Conservation (phyloP, 2,797 vertebrate species). For the Cossypha polioptera region DNA sequence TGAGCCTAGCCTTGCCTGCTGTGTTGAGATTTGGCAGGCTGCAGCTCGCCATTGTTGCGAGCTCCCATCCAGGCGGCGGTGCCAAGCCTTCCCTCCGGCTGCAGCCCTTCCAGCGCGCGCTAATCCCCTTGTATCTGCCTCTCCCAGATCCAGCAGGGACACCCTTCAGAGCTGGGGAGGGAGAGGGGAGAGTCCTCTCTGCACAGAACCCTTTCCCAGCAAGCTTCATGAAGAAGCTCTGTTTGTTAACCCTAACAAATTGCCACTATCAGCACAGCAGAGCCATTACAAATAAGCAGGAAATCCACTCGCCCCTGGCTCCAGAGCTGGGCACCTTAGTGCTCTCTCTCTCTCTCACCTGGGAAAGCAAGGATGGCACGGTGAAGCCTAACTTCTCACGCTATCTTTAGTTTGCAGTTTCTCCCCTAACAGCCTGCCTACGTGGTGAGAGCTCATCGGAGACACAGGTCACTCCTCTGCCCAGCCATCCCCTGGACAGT, state of each 20-base stretch:
- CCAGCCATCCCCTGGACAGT: rapidly evolving
- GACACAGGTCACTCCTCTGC: background rate
- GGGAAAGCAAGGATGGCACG: rapidly evolving
- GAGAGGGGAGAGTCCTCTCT: background rate
- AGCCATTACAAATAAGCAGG: background rate
- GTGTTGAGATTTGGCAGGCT: conserved; percentile 65
- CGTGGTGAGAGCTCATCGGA: background rate
- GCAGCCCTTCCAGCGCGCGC: conserved; percentile 16
- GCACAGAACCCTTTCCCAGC: background rate
- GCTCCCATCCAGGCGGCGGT: conserved; percentile 18
- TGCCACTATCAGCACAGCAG: background rate
- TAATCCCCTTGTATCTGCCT: conserved; percentile 32
- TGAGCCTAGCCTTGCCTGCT: conserved; percentile 58
- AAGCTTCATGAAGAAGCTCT: background rate
- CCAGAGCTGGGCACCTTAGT: background rate
- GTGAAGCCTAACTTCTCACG: background rate
- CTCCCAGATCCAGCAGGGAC: background rate
- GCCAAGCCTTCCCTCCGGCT: conserved; percentile 54
- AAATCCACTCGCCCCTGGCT: background rate
- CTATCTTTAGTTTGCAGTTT: background rate
- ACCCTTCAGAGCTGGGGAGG: background rate
- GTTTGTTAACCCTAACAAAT: background rate
- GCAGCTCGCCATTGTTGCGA: conserved; percentile 15
- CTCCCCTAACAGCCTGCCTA: background rate
- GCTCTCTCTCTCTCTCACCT: background rate